phyloP scores from a whole-genome alignment of 2,888 invertebrate genomes.

The Melikaiella ostensackeni region DNA sequence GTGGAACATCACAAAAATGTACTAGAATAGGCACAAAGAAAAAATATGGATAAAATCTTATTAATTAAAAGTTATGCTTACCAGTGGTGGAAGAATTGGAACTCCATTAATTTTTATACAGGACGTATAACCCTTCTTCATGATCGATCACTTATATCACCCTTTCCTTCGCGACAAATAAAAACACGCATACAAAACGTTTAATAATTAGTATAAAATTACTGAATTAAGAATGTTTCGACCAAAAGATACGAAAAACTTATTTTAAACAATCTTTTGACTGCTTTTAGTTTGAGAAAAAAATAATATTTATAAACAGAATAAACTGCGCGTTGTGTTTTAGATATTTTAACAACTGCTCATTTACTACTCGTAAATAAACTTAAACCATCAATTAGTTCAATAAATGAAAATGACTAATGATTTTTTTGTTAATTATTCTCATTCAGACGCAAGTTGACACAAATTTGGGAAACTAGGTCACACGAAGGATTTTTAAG shows the following conservation, averaged over 20 bases:
- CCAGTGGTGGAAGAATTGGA: constrained; percentile 87
- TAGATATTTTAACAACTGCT: too few relatives aligned
- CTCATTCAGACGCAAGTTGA: too few relatives aligned
- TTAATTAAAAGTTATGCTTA: constrained; percentile 77
- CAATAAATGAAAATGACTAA: too few relatives aligned
- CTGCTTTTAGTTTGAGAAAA: too few relatives aligned
- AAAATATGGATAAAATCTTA: not conserved
- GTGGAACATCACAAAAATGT: not conserved
- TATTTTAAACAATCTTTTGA: too few relatives aligned
- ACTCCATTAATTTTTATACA: constrained; percentile 86
- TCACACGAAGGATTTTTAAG: too few relatives aligned
- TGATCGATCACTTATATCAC: not conserved
- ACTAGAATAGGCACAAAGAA: not conserved
- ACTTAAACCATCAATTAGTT: too few relatives aligned
- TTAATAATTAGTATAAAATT: not conserved
- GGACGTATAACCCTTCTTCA: constrained; percentile 79
- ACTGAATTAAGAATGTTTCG: not conserved
- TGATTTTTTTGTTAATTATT: too few relatives aligned
- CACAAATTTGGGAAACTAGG: too few relatives aligned
- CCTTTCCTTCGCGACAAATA: not conserved
- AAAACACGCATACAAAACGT: not conserved
- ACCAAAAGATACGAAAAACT: not conserved
- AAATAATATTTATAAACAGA: too few relatives aligned
- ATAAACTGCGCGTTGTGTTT: too few relatives aligned
- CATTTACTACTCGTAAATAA: too few relatives aligned